Conservation (phyloP, 2,888 invertebrate species). For the Tetragonula carbonaria region DNA sequence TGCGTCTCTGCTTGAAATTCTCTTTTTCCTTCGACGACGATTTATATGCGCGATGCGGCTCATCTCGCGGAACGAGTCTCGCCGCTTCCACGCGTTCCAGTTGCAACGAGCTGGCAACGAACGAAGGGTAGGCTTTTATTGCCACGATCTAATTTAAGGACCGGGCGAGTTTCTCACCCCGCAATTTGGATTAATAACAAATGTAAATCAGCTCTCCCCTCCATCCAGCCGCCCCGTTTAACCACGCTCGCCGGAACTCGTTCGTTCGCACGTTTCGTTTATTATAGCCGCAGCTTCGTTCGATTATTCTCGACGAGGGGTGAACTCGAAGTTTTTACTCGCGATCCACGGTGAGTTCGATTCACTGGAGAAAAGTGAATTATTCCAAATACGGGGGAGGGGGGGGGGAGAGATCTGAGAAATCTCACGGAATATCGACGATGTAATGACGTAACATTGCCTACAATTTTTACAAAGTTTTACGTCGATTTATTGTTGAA, state of each 20-base stretch:
- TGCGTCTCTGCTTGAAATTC: background rate
- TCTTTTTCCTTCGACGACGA: background rate
- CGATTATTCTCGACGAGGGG: conserved; percentile 29
- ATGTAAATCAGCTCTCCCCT: conserved; percentile 54
- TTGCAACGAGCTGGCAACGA: background rate
- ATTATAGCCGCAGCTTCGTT: conserved; percentile 17
- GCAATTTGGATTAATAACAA: conserved; percentile 61
- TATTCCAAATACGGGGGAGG: too few relatives aligned
- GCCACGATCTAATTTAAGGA: conserved; percentile 54
- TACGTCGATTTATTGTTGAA: too few relatives aligned
- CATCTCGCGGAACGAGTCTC: conserved; percentile 2
- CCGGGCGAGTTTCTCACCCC: conserved; percentile 40
- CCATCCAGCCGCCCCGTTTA: background rate
- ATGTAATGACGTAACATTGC: too few relatives aligned
- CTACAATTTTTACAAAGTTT: too few relatives aligned
- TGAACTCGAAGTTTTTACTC: background rate
- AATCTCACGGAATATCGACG: too few relatives aligned
- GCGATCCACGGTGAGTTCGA: background rate
- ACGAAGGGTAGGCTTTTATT: conserved; percentile 51
- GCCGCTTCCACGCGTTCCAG: conserved; percentile 16
- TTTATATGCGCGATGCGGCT: conserved; percentile 10
- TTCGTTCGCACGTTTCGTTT: conserved; percentile 41
- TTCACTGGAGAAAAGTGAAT: too few relatives aligned
- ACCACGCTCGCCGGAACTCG: background rate
- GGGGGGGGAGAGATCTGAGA: too few relatives aligned